Evolutionary conservation across 2,113 vertebrate species (phyloP).

Genomic region (Podilymbus podiceps): DNA sequence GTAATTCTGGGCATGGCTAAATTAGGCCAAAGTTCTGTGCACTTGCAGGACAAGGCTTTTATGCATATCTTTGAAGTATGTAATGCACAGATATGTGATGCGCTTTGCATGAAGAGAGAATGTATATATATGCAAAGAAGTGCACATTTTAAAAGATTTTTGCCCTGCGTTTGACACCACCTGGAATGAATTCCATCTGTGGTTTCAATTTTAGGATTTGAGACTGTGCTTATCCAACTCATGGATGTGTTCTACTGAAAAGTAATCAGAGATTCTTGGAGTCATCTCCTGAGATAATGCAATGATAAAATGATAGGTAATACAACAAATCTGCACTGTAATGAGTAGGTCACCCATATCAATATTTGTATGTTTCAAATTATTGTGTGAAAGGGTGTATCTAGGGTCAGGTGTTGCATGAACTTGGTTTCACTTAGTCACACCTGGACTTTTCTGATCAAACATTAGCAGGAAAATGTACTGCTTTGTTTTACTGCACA

Average conservation of each 20-base stretch:
- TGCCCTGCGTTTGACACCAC: not conserved
- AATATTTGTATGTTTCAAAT: not conserved
- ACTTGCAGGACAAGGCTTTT: not conserved
- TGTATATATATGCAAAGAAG: not conserved
- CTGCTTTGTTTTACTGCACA: not conserved
- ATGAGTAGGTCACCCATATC: fast-evolving
- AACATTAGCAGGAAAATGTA: not conserved
- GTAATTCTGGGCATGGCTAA: not conserved
- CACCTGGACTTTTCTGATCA: not conserved
- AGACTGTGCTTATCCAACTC: not conserved
- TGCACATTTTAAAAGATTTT: not conserved
- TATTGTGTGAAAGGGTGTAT: not conserved
- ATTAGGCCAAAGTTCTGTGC: not conserved
- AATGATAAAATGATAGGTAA: not conserved
- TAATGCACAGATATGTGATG: not conserved
- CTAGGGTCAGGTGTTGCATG: not conserved
- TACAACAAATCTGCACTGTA: not conserved
- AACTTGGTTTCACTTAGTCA: not conserved
- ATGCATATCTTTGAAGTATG: not conserved
- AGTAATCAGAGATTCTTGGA: not conserved
- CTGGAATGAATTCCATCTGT: not conserved
- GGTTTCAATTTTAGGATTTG: not conserved
- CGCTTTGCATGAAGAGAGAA: not conserved
- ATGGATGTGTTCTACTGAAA: not conserved
- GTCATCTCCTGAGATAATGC: not conserved